These are phyloP conservation scores for Pseudanteris insignis DNA, from an alignment of 2,888 invertebrate genomes.

Conservation along the genomic window DNA sequence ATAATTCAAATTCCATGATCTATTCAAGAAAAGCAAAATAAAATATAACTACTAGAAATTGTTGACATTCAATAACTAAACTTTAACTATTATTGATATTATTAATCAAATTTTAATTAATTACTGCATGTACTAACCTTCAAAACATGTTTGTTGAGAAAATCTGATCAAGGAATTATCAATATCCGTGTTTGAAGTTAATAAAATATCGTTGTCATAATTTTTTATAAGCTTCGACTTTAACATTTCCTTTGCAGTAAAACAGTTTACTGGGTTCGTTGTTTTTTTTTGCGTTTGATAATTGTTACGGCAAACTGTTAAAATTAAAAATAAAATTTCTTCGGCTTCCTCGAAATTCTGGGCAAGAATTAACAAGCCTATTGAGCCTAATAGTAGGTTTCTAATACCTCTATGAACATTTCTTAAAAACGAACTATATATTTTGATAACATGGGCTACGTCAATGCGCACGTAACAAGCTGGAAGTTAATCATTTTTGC, in stretches of 20 bases:
- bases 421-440: conserved; percentile 1
- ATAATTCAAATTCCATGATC: no score
- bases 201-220: neutral
- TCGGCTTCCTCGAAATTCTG: conserved; percentile 3
- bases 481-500: neutral
- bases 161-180: no score
- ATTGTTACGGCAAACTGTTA: neutral
- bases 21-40: no score
- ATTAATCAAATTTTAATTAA: no score
- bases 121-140: no score
- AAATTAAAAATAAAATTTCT: conserved; percentile 2
- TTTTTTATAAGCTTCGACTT: neutral
- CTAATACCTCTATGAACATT: neutral
- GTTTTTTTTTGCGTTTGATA: neutral
- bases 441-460: conserved; percentile 1
- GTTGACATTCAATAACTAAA: no score
- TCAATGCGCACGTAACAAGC: conserved; percentile 1
- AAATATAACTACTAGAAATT: no score
- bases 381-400: conserved; percentile 6
- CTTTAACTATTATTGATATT: no score
- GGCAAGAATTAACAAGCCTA: conserved; percentile 5
- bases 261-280: neutral
- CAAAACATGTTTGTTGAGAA: no score
- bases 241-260: neutral
- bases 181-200: neutral